Evolutionary conservation across 2,113 vertebrate species (phyloP), one percentile per base, ranked within the genome.

Genomic region (Thamnophis sirtalis): DNA sequence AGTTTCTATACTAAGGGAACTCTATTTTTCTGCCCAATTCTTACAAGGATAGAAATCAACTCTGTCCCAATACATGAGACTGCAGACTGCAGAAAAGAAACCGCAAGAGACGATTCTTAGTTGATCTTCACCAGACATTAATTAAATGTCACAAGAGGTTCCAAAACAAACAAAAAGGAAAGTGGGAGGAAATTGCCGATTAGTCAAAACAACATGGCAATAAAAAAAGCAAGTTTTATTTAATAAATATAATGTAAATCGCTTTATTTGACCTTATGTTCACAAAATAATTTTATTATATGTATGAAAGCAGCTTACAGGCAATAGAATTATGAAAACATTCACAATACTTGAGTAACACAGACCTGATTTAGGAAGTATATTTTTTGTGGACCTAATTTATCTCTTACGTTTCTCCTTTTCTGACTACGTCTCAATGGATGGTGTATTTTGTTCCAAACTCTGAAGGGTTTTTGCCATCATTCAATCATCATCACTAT

Each of bases 201-300:
- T 63, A 93, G 84, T 85, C 7, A 0, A 0, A 92, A 43, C 60
- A 5, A 91, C 63, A 86, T 56, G 89, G 95, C 56, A 92, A 90
- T 93, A 93, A 94, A 94, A 94, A 10, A 93, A 4, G 0, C 63
- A 94, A 93, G 89, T 55, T 28, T 58, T 95, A 92, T 96, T 95
- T 97, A 96, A 96, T 87, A 96, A 96, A 97, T n/a, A 90, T 90
- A 94, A 96, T 94, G 95, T 94, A 95, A 94, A 93, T 96, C 92
- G 50, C 38, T 94, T 96, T 93, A 93, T 95, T 95, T 93, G 90
- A 95, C 93, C 95, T 95, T 95, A 95, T 96, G 95, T 97, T 97
- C 98, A 98, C 97, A 98, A 98, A 98, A 98, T 98, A 98, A 96
- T 98, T 91, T 98, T 98, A 98, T 98, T 98, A 95, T 97, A 97